A percentile compares a stretch with the other conserved stretches of the same genome.
Evolutionary conservation across 2,113 vertebrate genomes (phyloP).

Genomic region (Dendropsophus ebraccatus): DNA sequence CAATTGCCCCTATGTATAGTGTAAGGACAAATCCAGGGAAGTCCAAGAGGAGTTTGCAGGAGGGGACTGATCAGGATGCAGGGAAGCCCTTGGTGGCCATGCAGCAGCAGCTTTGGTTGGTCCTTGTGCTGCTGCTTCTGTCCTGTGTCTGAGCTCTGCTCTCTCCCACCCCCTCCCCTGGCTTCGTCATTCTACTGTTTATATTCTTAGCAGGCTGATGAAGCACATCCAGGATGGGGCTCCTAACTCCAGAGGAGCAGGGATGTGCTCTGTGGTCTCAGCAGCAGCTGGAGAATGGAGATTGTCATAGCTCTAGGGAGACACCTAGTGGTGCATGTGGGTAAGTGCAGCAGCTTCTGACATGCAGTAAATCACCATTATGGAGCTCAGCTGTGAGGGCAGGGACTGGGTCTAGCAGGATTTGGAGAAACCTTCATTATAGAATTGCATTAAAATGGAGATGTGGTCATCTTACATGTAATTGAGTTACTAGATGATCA

Average conservation of each 20-base stretch:
- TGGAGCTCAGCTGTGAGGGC: slow-evolving; percentile 28
- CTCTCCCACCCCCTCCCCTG: slow-evolving; percentile 19
- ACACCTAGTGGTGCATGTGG: slow-evolving; percentile 35
- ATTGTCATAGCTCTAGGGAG: background rate
- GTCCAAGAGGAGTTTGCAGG: slow-evolving; percentile 1
- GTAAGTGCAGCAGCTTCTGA: background rate
- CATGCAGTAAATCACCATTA: background rate
- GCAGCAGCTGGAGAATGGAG: background rate
- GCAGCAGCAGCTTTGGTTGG: slow-evolving; percentile 9
- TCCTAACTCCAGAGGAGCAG: slow-evolving; percentile 25
- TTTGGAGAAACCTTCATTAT: slow-evolving; percentile 32
- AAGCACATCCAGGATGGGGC: slow-evolving; percentile 32
- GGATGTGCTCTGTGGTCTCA: background rate
- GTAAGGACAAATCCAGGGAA: background rate
- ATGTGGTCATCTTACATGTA: slow-evolving; percentile 29
- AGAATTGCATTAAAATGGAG: slow-evolving; percentile 31
- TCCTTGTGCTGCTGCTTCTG: slow-evolving; percentile 26
- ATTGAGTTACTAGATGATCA: slow-evolving; percentile 3
- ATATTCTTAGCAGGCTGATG: slow-evolving; percentile 46
- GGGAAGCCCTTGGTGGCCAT: background rate
- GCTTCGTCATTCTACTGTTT: slow-evolving; percentile 36
- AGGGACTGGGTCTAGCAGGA: background rate
- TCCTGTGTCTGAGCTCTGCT: background rate
- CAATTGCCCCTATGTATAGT: background rate
- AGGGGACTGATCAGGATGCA: background rate